These are phyloP conservation scores for Agrotis exclamationis DNA, from an alignment of 2,888 invertebrate species.

Conservation along the genomic window DNA sequence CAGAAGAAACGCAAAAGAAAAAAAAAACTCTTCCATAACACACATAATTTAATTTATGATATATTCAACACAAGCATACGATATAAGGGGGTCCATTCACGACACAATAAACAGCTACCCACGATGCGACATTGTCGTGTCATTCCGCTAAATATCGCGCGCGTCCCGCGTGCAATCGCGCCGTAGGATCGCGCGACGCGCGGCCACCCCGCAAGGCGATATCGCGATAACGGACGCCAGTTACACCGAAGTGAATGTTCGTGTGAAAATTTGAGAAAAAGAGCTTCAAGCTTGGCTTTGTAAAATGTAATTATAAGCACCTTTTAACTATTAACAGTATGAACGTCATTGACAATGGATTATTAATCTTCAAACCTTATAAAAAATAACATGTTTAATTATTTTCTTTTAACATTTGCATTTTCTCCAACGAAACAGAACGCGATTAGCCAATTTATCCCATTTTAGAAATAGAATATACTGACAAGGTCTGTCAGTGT, in stretches of 20 bases:
- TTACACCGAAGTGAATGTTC: slow-evolving; percentile 66
- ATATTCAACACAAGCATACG: slow-evolving; percentile 56
- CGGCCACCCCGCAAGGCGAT: slow-evolving; percentile 81
- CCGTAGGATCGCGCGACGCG: slow-evolving; percentile 74
- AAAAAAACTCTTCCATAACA: slow-evolving; percentile 15
- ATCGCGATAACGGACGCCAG: slow-evolving; percentile 68
- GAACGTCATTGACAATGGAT: no score
- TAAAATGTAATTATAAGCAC: no score
- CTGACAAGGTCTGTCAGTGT: no score
- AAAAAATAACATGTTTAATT: no score
- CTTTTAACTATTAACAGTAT: no score
- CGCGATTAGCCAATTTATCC: no score
- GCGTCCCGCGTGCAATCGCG: slow-evolving; percentile 75
- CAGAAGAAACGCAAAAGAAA: not conserved
- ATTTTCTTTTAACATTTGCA: no score
- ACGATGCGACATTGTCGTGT: slow-evolving; percentile 79
- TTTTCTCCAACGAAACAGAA: no score
- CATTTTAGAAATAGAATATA: no score
- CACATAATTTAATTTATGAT: slow-evolving; percentile 57
- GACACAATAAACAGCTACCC: slow-evolving; percentile 75
- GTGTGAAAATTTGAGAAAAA: not conserved
- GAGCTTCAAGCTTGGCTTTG: not conserved
- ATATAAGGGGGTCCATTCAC: slow-evolving; percentile 69
- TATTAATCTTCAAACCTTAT: no score
- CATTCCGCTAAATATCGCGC: slow-evolving; percentile 81